Base-by-base conservation (phyloP, 1,140 invertebrate species). In the Bombus pascuorum region DNA sequence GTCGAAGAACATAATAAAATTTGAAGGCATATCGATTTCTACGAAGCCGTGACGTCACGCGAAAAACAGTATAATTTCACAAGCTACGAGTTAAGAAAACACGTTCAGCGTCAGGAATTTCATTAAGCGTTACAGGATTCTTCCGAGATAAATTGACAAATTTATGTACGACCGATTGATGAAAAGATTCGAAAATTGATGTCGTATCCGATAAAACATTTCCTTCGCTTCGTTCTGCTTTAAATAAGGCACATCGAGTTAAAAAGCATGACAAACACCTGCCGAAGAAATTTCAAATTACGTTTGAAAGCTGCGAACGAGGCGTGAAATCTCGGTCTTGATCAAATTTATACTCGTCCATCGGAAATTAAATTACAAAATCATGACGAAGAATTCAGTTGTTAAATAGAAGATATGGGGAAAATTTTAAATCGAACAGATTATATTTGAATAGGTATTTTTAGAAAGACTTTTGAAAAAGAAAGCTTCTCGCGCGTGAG, bases 21-120 rank as follows among this genome's bases (percentile, higher is more conserved):
- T 78, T 84, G 9, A 71, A 39, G 62, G 39, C 82, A 8, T 22
- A n/a, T 57, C 73, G 81, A 53, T 77, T 77, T 70, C 73, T 68
- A 83, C 44, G 73, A 78, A 39, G 25, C 5, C 47, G 28, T 57
- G 65, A 78, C 37, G 32, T 76, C 59, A 42, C 34, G 73, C 42
- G 32, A 59, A 59, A 81, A 53, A 59, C 25, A 37, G 37, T 81
- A 72, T 22, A 71, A 39, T 59, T 72, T 37, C 68, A 9, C 34
- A 34, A 65, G 42, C n/a, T 4, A 18, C 42, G n/a, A 37, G 15
- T 47, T 10, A 18, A 28, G 77, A 79, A 79, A 66, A 68, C 77
- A 34, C n/a, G 47, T 34, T 8, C 62, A 18, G 18, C 32, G 13
- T 32, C 3, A 22, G 25, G 59, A 78, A 78, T 78, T 65, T n/a